Conservation (phyloP, 2,888 invertebrate genomes). For the Oxytorus armatus region DNA sequence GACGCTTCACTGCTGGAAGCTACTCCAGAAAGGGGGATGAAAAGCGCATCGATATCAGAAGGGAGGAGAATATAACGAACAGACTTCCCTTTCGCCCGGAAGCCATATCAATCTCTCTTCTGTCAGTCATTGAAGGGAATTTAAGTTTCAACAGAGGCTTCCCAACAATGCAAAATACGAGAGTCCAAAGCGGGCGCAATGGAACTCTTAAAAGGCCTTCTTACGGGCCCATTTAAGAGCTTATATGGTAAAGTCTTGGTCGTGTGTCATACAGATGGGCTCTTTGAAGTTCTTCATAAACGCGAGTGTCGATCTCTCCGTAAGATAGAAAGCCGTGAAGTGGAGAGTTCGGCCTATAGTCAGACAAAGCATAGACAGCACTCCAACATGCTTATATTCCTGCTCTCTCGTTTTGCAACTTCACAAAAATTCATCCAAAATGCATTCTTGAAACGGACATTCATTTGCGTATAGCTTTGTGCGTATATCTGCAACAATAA, state of each 20-base stretch:
- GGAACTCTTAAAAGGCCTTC: slow-evolving; percentile 38
- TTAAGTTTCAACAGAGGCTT: slow-evolving; percentile 48
- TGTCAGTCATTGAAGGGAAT: slow-evolving; percentile 45
- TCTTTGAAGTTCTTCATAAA: slow-evolving; percentile 35
- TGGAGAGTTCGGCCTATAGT: not conserved
- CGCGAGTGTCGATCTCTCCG: slow-evolving; percentile 6
- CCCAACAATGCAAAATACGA: slow-evolving; percentile 47
- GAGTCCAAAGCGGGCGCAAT: slow-evolving; percentile 18
- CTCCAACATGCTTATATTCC: not conserved
- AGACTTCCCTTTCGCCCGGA: slow-evolving; percentile 4
- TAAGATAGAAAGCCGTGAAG: not conserved
- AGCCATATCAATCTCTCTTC: slow-evolving; percentile 51
- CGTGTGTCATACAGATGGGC: not conserved
- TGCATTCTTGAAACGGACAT: not conserved
- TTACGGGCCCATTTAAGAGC: slow-evolving; percentile 31
- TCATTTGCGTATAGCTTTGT: too few species aligned
- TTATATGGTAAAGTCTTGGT: slow-evolving; percentile 14
- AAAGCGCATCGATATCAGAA: slow-evolving; percentile 18
- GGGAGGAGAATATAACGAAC: not conserved
- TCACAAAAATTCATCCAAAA: not conserved
- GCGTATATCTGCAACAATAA: too few species aligned
- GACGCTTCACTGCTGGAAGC: not conserved
- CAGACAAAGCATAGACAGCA: slow-evolving; percentile 3
- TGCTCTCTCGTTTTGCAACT: not conserved
- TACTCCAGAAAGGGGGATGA: not conserved